Conservation (phyloP, 2,888 invertebrate species). For the Rhogogaster chlorosoma region DNA sequence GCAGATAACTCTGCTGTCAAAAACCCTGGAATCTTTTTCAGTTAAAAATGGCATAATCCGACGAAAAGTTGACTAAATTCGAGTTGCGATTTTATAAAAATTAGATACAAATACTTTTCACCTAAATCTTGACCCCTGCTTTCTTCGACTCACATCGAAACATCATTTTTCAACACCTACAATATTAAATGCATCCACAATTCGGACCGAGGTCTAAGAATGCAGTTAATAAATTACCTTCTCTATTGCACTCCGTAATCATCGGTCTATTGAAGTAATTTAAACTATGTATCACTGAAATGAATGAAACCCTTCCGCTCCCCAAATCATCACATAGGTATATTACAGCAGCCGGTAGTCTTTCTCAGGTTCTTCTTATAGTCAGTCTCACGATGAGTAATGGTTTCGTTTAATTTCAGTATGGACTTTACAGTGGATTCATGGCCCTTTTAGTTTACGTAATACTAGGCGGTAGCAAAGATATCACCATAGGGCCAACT, state of each 20-base stretch:
- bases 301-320: slow-evolving; percentile 12
- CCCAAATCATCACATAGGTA: neutral
- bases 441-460: slow-evolving; percentile 81
- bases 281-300: neutral
- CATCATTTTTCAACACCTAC: neutral
- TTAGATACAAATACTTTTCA: neutral
- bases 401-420: slow-evolving; percentile 72
- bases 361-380: neutral
- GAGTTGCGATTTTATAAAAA: neutral
- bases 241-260: neutral
- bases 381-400: neutral
- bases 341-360: neutral
- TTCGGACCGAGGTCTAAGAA: neutral
- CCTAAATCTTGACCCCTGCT: neutral
- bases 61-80: neutral
- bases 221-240: neutral
- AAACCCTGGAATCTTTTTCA: neutral
- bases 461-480: slow-evolving; percentile 81
- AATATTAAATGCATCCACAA: neutral
- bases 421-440: slow-evolving; percentile 82
- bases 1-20: neutral
- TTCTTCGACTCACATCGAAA: neutral
- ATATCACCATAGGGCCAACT: slow-evolving; percentile 81
- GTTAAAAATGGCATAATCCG: neutral
- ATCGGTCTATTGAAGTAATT: neutral